Percentiles rank a stretch among this genome's conserved stretches.
phyloP scores from a whole-genome alignment of 2,113 vertebrate genomes.

The Malurus elegans region DNA sequence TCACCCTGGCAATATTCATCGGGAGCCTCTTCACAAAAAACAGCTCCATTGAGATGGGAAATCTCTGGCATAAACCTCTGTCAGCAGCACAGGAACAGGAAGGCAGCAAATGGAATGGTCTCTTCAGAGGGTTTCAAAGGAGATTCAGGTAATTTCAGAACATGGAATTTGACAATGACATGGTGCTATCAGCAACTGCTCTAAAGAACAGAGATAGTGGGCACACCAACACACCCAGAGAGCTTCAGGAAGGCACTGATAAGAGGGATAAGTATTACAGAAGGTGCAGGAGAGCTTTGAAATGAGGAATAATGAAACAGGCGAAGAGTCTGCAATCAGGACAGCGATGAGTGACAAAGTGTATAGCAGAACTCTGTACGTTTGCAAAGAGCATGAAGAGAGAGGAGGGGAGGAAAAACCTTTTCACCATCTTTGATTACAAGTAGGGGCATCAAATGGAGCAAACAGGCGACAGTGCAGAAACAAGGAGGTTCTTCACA shows the following conservation, averaged over 20 bases:
- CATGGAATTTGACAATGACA: slow-evolving; percentile 7
- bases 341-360: not conserved
- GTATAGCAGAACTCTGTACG: not conserved
- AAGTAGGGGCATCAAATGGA: not conserved
- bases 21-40: not conserved
- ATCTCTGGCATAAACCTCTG: not conserved
- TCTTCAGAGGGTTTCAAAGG: not conserved
- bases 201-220: not conserved
- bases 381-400: not conserved
- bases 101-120: not conserved
- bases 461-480: accelerated
- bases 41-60: not conserved
- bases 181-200: not conserved
- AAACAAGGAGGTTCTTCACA: not conserved
- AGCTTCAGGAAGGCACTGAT: not conserved
- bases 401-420: accelerated
- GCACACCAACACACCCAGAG: not conserved
- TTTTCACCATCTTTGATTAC: not conserved
- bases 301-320: not conserved
- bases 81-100: not conserved
- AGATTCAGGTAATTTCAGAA: slow-evolving; percentile 31
- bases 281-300: not conserved
- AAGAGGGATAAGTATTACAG: not conserved
- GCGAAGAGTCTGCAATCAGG: not conserved
- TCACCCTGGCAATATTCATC: not conserved